Evolutionary conservation across 2,888 invertebrate genomes (phyloP).

Genomic region (Phyllotreta striolata): DNA sequence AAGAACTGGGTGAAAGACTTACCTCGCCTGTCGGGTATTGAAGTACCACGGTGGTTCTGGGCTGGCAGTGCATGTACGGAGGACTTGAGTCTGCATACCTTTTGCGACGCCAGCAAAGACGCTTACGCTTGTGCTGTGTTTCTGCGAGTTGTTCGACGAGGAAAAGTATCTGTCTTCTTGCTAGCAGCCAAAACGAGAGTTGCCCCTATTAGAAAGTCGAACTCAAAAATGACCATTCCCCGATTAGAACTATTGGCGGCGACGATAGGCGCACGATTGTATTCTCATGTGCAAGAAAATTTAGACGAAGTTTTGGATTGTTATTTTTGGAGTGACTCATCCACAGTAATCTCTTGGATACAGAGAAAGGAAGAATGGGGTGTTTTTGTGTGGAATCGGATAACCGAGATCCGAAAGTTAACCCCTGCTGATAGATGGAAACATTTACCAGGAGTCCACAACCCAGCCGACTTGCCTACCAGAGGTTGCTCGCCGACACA

Average conservation of each 20-base stretch:
- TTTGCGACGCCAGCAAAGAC: too few relatives aligned
- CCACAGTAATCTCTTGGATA: slow-evolving; percentile 47
- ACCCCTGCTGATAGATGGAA: slow-evolving; percentile 16
- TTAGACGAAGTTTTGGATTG: slow-evolving; percentile 8
- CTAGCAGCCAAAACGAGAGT: slow-evolving; percentile 27
- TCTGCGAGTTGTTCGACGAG: slow-evolving; percentile 3
- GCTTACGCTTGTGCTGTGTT: not conserved
- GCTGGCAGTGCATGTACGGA: too few relatives aligned
- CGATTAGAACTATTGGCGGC: slow-evolving; percentile 34
- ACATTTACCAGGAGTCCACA: slow-evolving; percentile 20
- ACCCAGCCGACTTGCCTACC: slow-evolving; percentile 20
- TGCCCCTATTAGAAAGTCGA: slow-evolving; percentile 24
- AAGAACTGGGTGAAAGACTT: too few relatives aligned
- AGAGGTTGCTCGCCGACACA: slow-evolving; percentile 14
- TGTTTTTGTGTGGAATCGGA: slow-evolving; percentile 24
- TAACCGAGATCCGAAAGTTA: slow-evolving; percentile 20
- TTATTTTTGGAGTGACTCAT: slow-evolving; percentile 47
- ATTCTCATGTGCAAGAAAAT: slow-evolving; percentile 16
- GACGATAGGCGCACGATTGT: slow-evolving; percentile 40
- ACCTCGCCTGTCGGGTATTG: too few relatives aligned
- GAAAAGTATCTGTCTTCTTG: slow-evolving; percentile 24
- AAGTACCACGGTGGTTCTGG: too few relatives aligned
- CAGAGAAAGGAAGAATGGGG: slow-evolving; percentile 30
- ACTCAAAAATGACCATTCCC: slow-evolving; percentile 32
- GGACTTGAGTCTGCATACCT: too few relatives aligned